phyloP scores from a whole-genome alignment of 2,888 invertebrate species.

The Scelioninae gen. 1 region DNA sequence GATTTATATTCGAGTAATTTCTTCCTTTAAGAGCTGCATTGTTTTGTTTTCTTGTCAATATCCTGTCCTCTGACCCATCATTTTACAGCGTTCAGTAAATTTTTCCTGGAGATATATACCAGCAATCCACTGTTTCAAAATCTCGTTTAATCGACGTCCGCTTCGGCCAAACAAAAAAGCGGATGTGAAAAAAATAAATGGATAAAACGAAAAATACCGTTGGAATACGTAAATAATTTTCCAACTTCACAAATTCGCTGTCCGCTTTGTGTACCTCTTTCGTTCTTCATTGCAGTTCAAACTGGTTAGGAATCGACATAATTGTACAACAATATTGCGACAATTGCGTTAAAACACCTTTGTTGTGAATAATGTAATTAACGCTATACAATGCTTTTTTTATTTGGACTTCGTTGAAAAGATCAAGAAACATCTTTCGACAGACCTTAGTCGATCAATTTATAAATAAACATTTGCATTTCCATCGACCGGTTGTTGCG shows the following conservation, averaged over 20 bases:
- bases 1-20: slow-evolving; percentile 56
- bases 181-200: slow-evolving; percentile 66
- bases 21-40: slow-evolving; percentile 46
- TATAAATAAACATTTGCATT: no score
- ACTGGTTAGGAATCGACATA: no score
- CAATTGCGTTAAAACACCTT: no score
- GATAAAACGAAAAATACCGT: slow-evolving; percentile 60
- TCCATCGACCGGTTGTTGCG: no score
- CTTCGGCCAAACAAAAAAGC: slow-evolving; percentile 61
- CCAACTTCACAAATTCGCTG: slow-evolving; percentile 44
- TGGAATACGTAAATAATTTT: slow-evolving; percentile 68
- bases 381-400: slow-evolving; percentile 9
- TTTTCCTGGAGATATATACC: slow-evolving; percentile 77
- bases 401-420: no score
- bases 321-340: no score
- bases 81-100: slow-evolving; percentile 75
- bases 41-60: slow-evolving; percentile 72
- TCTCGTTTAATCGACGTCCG: slow-evolving; percentile 78
- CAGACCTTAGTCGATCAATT: no score
- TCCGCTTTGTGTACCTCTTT: no score
- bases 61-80: slow-evolving; percentile 63
- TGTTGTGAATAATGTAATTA: no score
- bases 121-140: slow-evolving; percentile 77
- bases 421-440: no score
- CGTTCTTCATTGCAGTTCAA: no score